Conservation (phyloP, 2,113 vertebrate species). For the Gnathonemus echidnorhynchus region DNA sequence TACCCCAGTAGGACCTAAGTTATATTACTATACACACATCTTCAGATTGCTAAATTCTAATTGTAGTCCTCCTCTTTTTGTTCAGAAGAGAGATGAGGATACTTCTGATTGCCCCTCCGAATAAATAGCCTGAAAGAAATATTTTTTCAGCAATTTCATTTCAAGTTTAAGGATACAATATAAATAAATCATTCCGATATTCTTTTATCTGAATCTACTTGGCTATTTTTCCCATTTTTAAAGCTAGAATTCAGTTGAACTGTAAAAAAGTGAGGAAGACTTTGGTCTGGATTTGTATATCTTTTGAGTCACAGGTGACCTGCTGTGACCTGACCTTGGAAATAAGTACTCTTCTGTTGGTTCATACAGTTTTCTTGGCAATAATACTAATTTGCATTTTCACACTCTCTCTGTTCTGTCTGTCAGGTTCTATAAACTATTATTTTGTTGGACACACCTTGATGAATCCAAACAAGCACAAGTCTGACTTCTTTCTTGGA, state of each 20-base stretch:
- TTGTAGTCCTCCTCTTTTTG: background rate
- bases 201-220: background rate
- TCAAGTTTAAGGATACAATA: slow-evolving; percentile 1
- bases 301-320: background rate
- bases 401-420: background rate
- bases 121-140: slow-evolving; percentile 17
- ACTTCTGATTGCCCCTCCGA: background rate
- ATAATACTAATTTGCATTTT: background rate
- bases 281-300: slow-evolving; percentile 1
- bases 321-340: background rate
- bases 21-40: background rate
- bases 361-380: background rate
- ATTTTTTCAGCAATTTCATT: slow-evolving; percentile 11
- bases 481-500: background rate
- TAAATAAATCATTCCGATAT: slow-evolving; percentile 11
- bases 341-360: background rate
- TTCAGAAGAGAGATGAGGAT: background rate
- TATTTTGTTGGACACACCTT: background rate
- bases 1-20: background rate
- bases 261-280: background rate
- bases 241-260: background rate
- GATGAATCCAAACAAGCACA: background rate
- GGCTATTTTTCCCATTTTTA: slow-evolving; percentile 7
- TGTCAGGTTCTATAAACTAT: background rate
- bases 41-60: background rate